A percentile compares a stretch with the other conserved stretches of the same genome.
Evolutionary conservation across 2,888 invertebrate genomes (phyloP).

Genomic region (Platycnemis pennipes): DNA sequence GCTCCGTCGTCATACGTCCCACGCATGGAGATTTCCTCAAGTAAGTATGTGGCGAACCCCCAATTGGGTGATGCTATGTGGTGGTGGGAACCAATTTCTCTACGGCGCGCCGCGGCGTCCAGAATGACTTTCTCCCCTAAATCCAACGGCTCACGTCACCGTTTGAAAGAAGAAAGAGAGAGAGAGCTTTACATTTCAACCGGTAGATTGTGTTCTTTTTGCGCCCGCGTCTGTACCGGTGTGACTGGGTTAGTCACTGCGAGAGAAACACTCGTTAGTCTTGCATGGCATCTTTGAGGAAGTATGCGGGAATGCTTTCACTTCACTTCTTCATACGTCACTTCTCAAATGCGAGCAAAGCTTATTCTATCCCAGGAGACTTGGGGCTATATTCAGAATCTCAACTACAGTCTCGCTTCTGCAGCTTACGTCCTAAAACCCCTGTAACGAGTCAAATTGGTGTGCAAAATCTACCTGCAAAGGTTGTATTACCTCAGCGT

Average conservation of each 20-base stretch:
- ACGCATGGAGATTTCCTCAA: conserved; percentile 93
- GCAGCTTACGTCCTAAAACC: too few species aligned
- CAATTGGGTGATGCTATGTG: too few species aligned
- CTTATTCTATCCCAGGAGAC: too few species aligned
- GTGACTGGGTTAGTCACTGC: neutral
- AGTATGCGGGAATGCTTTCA: neutral
- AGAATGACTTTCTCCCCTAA: neutral
- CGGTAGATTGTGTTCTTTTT: neutral
- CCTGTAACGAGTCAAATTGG: too few species aligned
- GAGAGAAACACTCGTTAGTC: neutral
- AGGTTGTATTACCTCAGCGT: too few species aligned
- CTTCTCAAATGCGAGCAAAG: too few species aligned
- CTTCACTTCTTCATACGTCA: neutral
- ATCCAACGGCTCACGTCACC: neutral
- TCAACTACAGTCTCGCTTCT: too few species aligned
- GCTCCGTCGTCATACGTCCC: conserved; percentile 92
- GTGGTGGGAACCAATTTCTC: too few species aligned
- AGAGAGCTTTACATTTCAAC: neutral
- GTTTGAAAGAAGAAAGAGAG: neutral
- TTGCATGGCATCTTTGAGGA: neutral
- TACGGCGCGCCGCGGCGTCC: too few species aligned
- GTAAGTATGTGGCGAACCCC: conserved; percentile 80
- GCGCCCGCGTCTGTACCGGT: neutral
- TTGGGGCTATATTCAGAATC: too few species aligned
- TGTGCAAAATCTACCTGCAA: too few species aligned